A percentile compares a stretch with the other conserved stretches of the same genome.
phyloP scores from a whole-genome alignment of 2,113 vertebrate species.

The Macrotus californicus region DNA sequence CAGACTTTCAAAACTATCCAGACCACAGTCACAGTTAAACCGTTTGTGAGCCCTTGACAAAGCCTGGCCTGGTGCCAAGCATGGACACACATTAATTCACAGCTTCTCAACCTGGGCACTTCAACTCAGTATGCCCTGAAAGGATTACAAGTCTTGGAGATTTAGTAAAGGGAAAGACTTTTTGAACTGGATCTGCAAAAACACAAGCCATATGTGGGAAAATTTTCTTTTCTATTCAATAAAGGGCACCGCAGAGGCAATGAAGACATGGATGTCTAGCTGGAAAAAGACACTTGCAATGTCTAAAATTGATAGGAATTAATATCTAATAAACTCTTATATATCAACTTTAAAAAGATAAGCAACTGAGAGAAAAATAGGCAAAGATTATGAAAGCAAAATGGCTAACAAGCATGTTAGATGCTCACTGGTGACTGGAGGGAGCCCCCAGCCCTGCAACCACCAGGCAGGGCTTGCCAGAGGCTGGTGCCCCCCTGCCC shows the following conservation, averaged over 20 bases:
- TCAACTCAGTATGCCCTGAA: neutral
- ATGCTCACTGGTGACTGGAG: neutral
- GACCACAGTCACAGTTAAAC: neutral
- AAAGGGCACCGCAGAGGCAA: neutral
- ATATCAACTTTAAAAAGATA: neutral
- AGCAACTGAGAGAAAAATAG: neutral
- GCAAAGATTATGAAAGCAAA: neutral
- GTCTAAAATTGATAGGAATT: neutral
- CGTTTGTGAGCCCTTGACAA: neutral
- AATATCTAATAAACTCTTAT: neutral
- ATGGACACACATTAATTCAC: rapidly evolving
- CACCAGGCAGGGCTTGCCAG: neutral
- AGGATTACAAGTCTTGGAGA: neutral
- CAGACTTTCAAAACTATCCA: neutral
- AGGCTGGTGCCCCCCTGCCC: neutral
- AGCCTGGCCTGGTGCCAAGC: neutral
- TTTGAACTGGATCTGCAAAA: neutral
- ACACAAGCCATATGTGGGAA: neutral
- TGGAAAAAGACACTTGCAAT: neutral
- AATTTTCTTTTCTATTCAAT: neutral
- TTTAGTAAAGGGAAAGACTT: neutral
- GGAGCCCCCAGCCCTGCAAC: neutral
- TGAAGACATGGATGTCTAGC: neutral
- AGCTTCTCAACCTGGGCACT: neutral
- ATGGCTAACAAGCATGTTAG: neutral